phyloP scores from a whole-genome alignment of 2,888 invertebrate genomes.

The Hipparchia semele region DNA sequence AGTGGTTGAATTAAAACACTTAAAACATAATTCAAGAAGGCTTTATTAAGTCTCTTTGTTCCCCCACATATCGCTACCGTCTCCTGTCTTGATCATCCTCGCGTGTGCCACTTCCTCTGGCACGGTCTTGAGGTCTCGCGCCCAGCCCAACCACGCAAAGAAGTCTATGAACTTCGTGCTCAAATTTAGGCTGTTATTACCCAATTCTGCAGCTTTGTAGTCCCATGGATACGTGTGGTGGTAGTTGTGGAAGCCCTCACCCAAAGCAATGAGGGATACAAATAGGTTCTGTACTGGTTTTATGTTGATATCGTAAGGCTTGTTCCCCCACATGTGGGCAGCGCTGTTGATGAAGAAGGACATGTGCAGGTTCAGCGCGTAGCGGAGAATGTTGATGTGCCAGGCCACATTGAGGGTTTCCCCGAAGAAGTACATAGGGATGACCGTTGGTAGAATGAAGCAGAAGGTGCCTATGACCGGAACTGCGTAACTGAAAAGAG shows the following conservation, averaged over 20 bases:
- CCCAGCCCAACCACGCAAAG: conserved; percentile 58
- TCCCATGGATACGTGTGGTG: conserved; percentile 63
- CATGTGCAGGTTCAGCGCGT: conserved; percentile 78
- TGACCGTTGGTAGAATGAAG: conserved; percentile 49
- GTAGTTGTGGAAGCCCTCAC: conserved; percentile 58
- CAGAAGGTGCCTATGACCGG: conserved; percentile 85
- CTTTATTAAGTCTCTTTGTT: background rate
- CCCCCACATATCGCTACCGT: conserved; percentile 50
- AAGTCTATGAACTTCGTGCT: conserved; percentile 58
- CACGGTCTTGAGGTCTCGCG: conserved; percentile 57
- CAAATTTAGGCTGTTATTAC: conserved; percentile 46
- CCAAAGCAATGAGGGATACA: conserved; percentile 49
- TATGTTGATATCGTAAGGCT: conserved; percentile 68
- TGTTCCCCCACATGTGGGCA: conserved; percentile 80
- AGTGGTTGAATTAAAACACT: background rate
- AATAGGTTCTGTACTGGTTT: conserved; percentile 47
- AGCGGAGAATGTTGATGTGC: conserved; percentile 73
- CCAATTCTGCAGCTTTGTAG: conserved; percentile 55
- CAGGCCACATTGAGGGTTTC: conserved; percentile 70
- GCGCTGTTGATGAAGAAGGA: conserved; percentile 85
- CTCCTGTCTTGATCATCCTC: conserved; percentile 49
- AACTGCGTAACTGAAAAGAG: conserved; percentile 78
- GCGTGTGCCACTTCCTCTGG: conserved; percentile 42
- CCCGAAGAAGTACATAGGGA: conserved; percentile 83
- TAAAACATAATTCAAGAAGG: background rate